Conservation (phyloP, 1,140 invertebrate genomes). For the Chlorops oryzae region DNA sequence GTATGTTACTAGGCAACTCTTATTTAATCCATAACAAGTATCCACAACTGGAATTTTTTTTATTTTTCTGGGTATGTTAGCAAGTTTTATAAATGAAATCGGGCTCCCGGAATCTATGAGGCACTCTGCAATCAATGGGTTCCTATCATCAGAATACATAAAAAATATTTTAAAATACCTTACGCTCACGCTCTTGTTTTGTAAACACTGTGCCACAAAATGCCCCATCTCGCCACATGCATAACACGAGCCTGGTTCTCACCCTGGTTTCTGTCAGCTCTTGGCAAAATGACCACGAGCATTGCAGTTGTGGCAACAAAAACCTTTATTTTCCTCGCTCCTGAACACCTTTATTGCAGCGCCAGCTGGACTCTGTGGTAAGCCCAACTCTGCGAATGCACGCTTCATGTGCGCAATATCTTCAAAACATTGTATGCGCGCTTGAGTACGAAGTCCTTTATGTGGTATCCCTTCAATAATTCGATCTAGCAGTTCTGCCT, state of each 20-base stretch:
- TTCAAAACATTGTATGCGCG: not conserved
- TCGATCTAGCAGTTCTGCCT: not conserved
- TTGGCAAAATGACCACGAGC: not conserved
- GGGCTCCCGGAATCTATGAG: too few relatives aligned
- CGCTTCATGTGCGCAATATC: not conserved
- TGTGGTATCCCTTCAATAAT: not conserved
- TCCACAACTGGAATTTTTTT: too few relatives aligned
- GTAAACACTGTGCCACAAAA: not conserved
- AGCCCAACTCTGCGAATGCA: not conserved
- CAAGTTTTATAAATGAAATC: too few relatives aligned
- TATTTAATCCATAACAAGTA: too few relatives aligned
- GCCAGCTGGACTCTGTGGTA: not conserved
- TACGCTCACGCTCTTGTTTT: not conserved
- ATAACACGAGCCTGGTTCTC: not conserved
- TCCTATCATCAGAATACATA: not conserved
- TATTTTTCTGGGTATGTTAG: too few relatives aligned
- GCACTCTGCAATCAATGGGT: too few relatives aligned
- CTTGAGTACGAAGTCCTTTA: not conserved
- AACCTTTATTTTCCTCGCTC: not conserved
- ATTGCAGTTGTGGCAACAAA: not conserved
- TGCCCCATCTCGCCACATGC: not conserved
- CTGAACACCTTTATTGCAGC: not conserved
- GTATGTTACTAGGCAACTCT: too few relatives aligned
- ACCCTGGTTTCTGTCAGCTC: not conserved
- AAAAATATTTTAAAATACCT: constrained; percentile 6